phyloP scores from a whole-genome alignment of 1,140 invertebrate species.

The Conus ventricosus region DNA sequence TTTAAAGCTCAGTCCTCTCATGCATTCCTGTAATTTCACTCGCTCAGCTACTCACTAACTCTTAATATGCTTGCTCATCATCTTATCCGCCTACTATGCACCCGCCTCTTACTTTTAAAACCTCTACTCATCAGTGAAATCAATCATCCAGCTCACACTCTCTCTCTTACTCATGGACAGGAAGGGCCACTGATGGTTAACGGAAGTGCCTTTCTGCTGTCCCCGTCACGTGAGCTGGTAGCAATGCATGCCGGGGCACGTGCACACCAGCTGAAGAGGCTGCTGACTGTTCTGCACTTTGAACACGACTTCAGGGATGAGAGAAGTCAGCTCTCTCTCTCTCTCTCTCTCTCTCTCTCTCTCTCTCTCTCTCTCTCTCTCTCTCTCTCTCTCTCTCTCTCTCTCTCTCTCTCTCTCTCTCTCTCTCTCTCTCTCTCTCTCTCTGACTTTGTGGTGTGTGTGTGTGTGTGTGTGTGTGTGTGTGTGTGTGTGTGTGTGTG shows the following conservation, averaged over 20 bases:
- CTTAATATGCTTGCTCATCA: neutral
- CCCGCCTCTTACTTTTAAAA: neutral
- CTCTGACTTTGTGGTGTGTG: no score
- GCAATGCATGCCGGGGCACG: constrained; percentile 9
- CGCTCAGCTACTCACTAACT: neutral
- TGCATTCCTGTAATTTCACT: no score
- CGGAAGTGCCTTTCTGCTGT: constrained; percentile 15
- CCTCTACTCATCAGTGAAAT: neutral
- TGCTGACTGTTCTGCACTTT: constrained; percentile 17
- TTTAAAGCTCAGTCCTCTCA: no score
- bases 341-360: no score
- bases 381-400: neutral
- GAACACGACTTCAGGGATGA: constrained; percentile 26
- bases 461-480: no score
- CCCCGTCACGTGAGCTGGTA: constrained; percentile 14
- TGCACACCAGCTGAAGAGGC: constrained; percentile 10
- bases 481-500: no score
- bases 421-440: no score
- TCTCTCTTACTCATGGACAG: constrained; percentile 2
- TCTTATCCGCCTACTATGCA: neutral
- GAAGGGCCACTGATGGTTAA: constrained; percentile 22
- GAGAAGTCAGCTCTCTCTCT: constrained; percentile 12
- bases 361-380: no score
- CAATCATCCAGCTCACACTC: neutral
- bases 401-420: no score